phyloP scores from a whole-genome alignment of 2,888 invertebrate species.

The Drosophila nr. perissopoda region DNA sequence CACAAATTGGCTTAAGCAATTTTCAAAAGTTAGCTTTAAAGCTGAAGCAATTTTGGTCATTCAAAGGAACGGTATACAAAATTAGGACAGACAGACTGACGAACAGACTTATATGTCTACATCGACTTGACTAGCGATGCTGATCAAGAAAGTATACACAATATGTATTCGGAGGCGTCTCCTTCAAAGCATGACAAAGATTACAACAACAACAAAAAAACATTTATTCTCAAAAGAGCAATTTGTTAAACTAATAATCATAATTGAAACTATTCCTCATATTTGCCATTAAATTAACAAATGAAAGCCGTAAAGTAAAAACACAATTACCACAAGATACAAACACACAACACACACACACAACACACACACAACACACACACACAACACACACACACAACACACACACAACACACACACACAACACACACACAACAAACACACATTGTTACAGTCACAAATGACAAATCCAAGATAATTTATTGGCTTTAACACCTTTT shows the following conservation, averaged over 20 bases:
- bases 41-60: background rate
- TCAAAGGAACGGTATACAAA: background rate
- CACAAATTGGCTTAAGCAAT: too few species aligned
- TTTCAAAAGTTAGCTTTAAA: background rate
- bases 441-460: conserved; percentile 34
- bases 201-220: background rate
- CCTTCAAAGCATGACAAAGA: background rate
- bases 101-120: background rate
- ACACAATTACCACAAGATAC: conserved; percentile 40
- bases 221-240: background rate
- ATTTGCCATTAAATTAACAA: conserved; percentile 34
- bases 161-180: background rate
- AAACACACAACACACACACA: conserved; percentile 29
- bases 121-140: background rate
- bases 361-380: conserved; percentile 21
- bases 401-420: conserved; percentile 7
- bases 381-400: conserved; percentile 19
- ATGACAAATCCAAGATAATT: conserved; percentile 75
- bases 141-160: background rate
- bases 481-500: conserved; percentile 81
- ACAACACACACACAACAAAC: conserved; percentile 22
- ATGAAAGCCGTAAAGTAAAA: conserved; percentile 51
- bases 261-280: background rate
- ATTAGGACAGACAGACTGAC: background rate
- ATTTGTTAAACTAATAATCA: background rate